Base-by-base conservation (phyloP, 1,140 invertebrate genomes). In the Mamestra configurata region DNA sequence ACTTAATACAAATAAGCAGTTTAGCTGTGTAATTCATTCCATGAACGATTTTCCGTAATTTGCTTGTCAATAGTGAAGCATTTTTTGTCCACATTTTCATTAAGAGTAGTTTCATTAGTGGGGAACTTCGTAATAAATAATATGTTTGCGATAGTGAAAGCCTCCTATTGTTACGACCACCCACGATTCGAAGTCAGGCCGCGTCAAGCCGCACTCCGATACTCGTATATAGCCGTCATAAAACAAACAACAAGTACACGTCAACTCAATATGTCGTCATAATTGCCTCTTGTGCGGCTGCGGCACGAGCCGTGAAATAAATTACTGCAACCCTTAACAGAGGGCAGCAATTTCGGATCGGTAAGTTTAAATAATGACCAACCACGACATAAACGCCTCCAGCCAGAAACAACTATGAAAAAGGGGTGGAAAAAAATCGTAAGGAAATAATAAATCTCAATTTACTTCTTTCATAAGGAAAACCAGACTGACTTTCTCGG, bases 251-350 rank as follows among this genome's bases (percentile, higher is more conserved):
- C 82, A 85, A 85, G 79, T 83, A 84, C 77, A 79, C 53, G 73
- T 81, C 76, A 79, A 88, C 75, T 86, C 88, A 88, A 91, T 87
- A 88, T 81, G 83, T 84, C 83, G 78, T 84, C 80, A 88, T 91
- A 91, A 93, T 93, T 91, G 87, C 84, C 85, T 86, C 87, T 91
- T 79, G 81, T 85, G 55, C 66, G 80, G 73, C 78, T 81, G 51
- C 72, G 80, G 79, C 64, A 55, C 80, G 79, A 80, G 37, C 71
- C 75, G 57, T 80, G 75, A 70, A 82, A 86, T 88, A 89, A 84
- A 87, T 88, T 80, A 81, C 82, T 80, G 81, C 77, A 71, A 70
- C 79, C 43, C 75, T 66, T 75, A 15, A 80, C 18, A 79, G 53
- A 79, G 82, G 35, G 49, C 79, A 40, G 46, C 6, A 66, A 88